Evolutionary conservation across 2,888 invertebrate genomes (phyloP), one percentile per base, ranked within the genome.

Genomic region (Xylota sylvarum): DNA sequence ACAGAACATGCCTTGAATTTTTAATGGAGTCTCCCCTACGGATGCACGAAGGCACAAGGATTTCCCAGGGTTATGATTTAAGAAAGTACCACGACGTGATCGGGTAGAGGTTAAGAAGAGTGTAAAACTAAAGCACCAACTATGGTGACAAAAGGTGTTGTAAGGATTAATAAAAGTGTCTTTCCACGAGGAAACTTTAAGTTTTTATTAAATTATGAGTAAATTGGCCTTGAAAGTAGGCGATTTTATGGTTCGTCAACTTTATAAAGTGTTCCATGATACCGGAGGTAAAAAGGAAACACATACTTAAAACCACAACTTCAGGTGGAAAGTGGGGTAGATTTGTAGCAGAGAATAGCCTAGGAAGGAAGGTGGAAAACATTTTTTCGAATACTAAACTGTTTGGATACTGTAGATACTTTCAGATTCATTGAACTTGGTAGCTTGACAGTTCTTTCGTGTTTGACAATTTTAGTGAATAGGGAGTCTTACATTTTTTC

Each of bases 51-150:
- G n/a, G 65, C 72, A 19, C 70, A 77, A 77, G 83, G 65, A 77
- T 83, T 72, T 78, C 65, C 52, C 78, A 83, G 72, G 70, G 83
- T 83, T 83, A 46, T 60, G 77, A 77, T 78, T 78, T 72, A 77
- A 72, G 58, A 67, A 78, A 83, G 58, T 58, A 60, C 58, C 19
- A 19, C 43, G 32, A 78, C 83, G 78, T 78, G 83, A 72, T 65
- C 43, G 56, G 48, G 7, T n/a, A 52, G 35, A n/a, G 17, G n/a
- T 62, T 50, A 10, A 30, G 12, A 40, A 30, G 6, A 48, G n/a
- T 37, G 32, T 14, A 2, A 7, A 27, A 37, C 7, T 37, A n/a
- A 5, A 58, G 19, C 2, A 19, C 0, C 35, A 58, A 12, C 14
- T 12, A 23, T 14, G 46, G 12, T 6, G 48, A 48, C 46, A 46